These are phyloP conservation scores for Turnix velox DNA, from an alignment of 2,113 vertebrate genomes.

Conservation along the genomic window DNA sequence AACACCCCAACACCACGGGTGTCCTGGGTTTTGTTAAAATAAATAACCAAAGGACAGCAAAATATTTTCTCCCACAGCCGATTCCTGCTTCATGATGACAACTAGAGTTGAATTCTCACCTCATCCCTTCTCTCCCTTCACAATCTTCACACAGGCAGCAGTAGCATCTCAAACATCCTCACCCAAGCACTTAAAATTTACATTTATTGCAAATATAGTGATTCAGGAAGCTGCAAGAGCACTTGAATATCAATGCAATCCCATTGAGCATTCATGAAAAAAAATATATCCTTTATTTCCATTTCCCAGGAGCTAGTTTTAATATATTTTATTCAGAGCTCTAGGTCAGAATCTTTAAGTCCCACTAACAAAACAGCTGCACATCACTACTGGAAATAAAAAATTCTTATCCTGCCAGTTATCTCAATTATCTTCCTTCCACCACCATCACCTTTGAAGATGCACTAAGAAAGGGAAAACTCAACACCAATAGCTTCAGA, in stretches of 20 bases:
- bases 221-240: neutral
- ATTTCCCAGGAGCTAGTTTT: neutral
- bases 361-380: neutral
- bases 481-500: neutral
- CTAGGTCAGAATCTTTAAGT: neutral
- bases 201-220: neutral
- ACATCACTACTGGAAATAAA: neutral
- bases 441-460: neutral
- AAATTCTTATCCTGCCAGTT: neutral
- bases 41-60: neutral
- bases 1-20: neutral
- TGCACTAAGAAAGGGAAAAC: neutral
- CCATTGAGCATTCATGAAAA: neutral
- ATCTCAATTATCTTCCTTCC: neutral
- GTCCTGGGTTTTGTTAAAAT: neutral
- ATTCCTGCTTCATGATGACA: neutral
- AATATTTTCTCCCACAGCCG: neutral
- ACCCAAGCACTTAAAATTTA: neutral
- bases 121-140: neutral
- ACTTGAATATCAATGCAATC: neutral
- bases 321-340: neutral
- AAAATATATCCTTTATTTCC: neutral
- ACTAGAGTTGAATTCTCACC: neutral
- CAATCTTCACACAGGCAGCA: neutral
- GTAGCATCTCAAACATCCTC: neutral